Conservation (phyloP, 2,888 invertebrate species). For the Eubasilissa splendida region DNA sequence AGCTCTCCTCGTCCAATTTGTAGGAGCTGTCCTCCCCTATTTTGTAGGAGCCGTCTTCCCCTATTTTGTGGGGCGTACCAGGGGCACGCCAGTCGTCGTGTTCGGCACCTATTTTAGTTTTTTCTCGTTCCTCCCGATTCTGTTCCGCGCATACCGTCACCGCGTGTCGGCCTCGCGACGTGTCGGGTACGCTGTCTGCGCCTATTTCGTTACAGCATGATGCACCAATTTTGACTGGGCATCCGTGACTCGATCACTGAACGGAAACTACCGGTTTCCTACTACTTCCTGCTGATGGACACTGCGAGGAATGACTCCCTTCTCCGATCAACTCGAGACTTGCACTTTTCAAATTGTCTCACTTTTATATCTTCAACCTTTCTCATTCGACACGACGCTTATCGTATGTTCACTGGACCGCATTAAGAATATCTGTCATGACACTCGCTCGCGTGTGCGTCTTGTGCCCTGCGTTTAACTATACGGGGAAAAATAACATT, state of each 20-base stretch:
- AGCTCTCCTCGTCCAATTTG: slow-evolving; percentile 42
- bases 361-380: too few relatives aligned
- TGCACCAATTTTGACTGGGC: not conserved
- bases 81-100: slow-evolving; percentile 44
- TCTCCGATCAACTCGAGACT: not conserved
- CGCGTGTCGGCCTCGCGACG: not conserved
- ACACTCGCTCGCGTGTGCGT: too few relatives aligned
- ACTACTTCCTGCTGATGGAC: too few relatives aligned
- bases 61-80: slow-evolving; percentile 46
- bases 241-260: not conserved
- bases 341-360: not conserved
- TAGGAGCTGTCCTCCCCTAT: slow-evolving; percentile 42
- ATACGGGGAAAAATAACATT: too few relatives aligned
- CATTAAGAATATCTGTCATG: too few relatives aligned
- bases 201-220: slow-evolving; percentile 22
- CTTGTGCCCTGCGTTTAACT: too few relatives aligned
- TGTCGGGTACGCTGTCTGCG: not conserved
- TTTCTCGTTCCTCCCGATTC: slow-evolving; percentile 19
- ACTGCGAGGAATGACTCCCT: not conserved
- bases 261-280: too few relatives aligned
- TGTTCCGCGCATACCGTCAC: slow-evolving; percentile 26
- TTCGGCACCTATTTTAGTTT: slow-evolving; percentile 46
- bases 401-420: too few relatives aligned
- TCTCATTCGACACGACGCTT: too few relatives aligned
- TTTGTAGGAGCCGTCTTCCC: slow-evolving; percentile 33